Base-by-base conservation (phyloP, 2,888 invertebrate genomes). In the Shargacucullia verbasci region DNA sequence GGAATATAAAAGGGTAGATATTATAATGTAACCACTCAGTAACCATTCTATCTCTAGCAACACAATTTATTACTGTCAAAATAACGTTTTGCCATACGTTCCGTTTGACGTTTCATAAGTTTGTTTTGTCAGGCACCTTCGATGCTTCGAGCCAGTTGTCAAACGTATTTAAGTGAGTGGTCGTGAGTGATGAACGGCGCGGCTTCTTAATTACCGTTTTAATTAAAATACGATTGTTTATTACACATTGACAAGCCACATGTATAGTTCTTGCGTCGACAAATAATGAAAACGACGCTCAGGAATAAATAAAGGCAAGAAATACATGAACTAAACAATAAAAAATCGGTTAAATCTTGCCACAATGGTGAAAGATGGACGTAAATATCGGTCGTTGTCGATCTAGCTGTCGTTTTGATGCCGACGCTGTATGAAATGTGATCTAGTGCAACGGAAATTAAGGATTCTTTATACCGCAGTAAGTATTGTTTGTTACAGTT, bases 371-470 rank as follows among this genome's bases (percentile, higher is more conserved):
- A 87, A 90, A 88, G 85, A 90, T 87, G 86, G 77, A 83, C 82
- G 81, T 79, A 86, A 86, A 87, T 87, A 84, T 82, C 75, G 73
- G 73, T 80, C 72, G 73, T 80, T 84, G 80, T 85, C 80, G 77
- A 81, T 85, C 78, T 85, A 83, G 78, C 78, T 79, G 74, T 84
- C 78, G 75, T 81, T 77, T 81, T 81, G 70, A 83, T 69, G 78
- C 74, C 78, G 80, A 82, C 73, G 76, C 77, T 82, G 64, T 79
- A 89, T 86, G 88, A 89, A 89, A 89, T 91, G 90, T 91, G 89
- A 87, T 83, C 75, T 80, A 83, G 82, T 88, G 85, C 57, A 69
- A 57, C 69, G 63, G 58, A 76, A 78, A 82, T 57, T 75, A 79
- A 83, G 83, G 84, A 88, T 83, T 84, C 59, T 60, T 59, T 49